Conservation (phyloP, 2,888 invertebrate genomes). For the Drosophila prostipennis region DNA sequence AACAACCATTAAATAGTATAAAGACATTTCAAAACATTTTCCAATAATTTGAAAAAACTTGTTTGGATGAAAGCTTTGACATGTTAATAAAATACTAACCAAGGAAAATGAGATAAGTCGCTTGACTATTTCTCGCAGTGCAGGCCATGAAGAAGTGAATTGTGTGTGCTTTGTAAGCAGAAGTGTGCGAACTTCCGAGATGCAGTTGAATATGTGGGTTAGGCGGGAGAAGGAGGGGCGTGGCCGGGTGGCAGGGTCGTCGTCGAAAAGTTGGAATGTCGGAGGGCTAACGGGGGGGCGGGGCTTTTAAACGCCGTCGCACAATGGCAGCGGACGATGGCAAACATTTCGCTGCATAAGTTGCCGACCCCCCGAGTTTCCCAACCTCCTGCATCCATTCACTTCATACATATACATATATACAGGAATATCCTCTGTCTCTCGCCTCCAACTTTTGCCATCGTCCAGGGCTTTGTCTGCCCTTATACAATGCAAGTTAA, state of each 20-base stretch:
- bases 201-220: slow-evolving; percentile 10
- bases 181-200: slow-evolving; percentile 54
- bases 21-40: too few relatives aligned
- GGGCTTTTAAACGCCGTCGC: slow-evolving; percentile 42
- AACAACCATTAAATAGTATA: too few relatives aligned
- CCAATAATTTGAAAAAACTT: too few relatives aligned
- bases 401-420: not conserved
- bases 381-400: not conserved
- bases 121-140: not conserved
- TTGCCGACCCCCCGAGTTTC: slow-evolving; percentile 19
- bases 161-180: slow-evolving; percentile 49
- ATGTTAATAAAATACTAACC: not conserved
- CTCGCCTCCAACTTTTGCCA: slow-evolving; percentile 11
- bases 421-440: not conserved
- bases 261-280: slow-evolving; percentile 1
- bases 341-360: slow-evolving; percentile 57
- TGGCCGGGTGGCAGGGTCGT: not conserved
- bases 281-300: not conserved
- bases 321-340: slow-evolving; percentile 33
- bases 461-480: slow-evolving; percentile 45
- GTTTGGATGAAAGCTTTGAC: not conserved
- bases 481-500: slow-evolving; percentile 60
- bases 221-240: not conserved
- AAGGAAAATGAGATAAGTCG: too few relatives aligned
- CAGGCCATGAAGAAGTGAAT: slow-evolving; percentile 15